A percentile compares a stretch with the other conserved stretches of the same genome.
Evolutionary conservation across 1,140 invertebrate species (phyloP).

Genomic region (Philopotamus ludificatus): DNA sequence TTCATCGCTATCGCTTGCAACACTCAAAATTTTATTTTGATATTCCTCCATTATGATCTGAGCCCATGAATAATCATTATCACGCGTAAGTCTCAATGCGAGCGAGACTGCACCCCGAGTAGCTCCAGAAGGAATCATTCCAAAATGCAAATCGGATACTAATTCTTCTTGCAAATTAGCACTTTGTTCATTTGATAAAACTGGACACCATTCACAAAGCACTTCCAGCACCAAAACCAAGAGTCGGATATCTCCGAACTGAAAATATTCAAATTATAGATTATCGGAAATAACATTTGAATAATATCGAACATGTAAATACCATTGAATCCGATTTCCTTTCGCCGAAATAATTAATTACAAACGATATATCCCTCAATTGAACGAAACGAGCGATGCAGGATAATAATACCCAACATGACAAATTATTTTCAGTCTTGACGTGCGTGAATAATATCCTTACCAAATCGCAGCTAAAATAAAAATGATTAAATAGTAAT

Average conservation of each 20-base stretch:
- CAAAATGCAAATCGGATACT: conserved; percentile 42
- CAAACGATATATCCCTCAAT: conserved; percentile 45
- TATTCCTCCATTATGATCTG: conserved; percentile 1
- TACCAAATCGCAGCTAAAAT: conserved; percentile 46
- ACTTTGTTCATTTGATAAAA: conserved; percentile 34
- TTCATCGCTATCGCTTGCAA: neutral
- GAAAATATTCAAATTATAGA: conserved; percentile 2
- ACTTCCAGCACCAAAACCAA: conserved; percentile 47
- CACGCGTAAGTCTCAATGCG: conserved; percentile 45
- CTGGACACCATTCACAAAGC: conserved; percentile 46
- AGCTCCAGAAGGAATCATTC: conserved; percentile 41
- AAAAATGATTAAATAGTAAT: conserved; percentile 22
- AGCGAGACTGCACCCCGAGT: conserved; percentile 26
- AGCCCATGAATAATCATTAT: conserved; percentile 46
- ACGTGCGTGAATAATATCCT: conserved; percentile 48
- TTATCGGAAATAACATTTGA: neutral
- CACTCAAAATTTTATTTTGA: conserved; percentile 14
- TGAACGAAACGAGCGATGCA: conserved; percentile 46
- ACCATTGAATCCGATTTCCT: conserved; percentile 44
- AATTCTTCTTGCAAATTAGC: conserved; percentile 44
- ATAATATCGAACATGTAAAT: conserved; percentile 6
- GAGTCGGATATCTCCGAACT: conserved; percentile 46
- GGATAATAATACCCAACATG: conserved; percentile 48
- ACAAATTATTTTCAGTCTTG: conserved; percentile 42
- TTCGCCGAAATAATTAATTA: conserved; percentile 49